Evolutionary conservation across 2,113 vertebrate species (phyloP), one percentile per base, ranked within the genome.

Genomic region (Otocyon megalotis): DNA sequence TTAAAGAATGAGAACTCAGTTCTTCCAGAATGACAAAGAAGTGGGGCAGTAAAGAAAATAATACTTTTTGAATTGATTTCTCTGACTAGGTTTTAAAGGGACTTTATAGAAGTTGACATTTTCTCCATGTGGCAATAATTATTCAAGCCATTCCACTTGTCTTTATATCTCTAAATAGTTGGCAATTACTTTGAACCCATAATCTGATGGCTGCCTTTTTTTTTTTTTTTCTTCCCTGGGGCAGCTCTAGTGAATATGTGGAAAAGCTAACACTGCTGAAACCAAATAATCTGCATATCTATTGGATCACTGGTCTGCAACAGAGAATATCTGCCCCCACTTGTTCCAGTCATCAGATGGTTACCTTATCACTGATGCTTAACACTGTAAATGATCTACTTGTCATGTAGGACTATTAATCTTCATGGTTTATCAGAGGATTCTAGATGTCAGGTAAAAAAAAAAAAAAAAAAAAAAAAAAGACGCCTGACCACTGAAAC

Each of bases 351-450:
- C 65, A 50, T 97, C 85, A 96, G 50, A 95, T 53, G 90, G 26
- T 90, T 98, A 90, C 95, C 22, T 98, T 86, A 94, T 94, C 0
- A 0, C 5, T 87, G 80, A 84, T 84, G 53, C 96, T 90, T 97
- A 96, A 95, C 60, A 24, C 54, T 94, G 35, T 85, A 96, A 98
- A 96, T 89, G 53, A 88, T 96, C n/a, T 20, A 60, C 91, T 97
- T 97, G 90, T 76, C 58, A 60, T 92, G 17, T 72, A 87, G 32
- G 53, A 30, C 62, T 98, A 89, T 86, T 97, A 94, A 93, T 97
- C 80, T 96, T 97, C 53, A 84, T 60, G 1, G 3, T 90, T 97
- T 88, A 95, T 96, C 11, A 28, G 95, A 94, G 53, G 54, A 91
- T 77, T 93, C 6, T 74, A 94, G 93, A 79, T 48, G 22, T 81